Conservation (phyloP, 2,888 invertebrate species). For the Synergus umbraculus region DNA sequence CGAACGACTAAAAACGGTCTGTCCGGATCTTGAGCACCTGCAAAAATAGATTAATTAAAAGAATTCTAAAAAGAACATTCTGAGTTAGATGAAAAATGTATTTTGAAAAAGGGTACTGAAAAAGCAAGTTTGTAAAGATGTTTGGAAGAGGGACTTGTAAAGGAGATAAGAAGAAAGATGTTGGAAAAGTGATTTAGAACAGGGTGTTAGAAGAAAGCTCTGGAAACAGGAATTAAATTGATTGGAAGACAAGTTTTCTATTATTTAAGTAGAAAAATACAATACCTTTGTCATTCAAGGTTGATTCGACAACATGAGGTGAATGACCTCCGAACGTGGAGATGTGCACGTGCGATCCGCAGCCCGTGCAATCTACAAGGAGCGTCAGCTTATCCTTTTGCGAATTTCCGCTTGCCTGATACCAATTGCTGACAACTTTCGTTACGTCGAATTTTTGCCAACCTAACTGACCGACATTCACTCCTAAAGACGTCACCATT, state of each 20-base stretch:
- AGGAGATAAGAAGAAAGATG: background rate
- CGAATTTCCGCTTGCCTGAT: conserved; percentile 73
- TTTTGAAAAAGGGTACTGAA: background rate
- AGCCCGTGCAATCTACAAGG: conserved; percentile 91
- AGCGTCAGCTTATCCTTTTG: conserved; percentile 84
- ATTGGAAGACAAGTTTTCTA: background rate
- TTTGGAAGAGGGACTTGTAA: background rate
- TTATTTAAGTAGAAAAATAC: background rate
- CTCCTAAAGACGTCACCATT: conserved; percentile 74
- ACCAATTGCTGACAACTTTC: conserved; percentile 87
- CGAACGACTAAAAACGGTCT: conserved; percentile 91
- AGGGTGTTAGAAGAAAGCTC: background rate
- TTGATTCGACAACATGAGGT: conserved; percentile 73
- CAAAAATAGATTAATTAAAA: conserved; percentile 30
- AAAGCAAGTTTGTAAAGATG: too few species aligned
- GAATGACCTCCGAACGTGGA: conserved; percentile 76
- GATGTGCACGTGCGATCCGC: conserved; percentile 86
- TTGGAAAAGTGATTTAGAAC: background rate
- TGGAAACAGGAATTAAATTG: background rate
- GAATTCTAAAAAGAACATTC: background rate
- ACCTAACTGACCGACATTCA: conserved; percentile 84
- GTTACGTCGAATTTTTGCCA: conserved; percentile 94
- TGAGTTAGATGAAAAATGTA: background rate
- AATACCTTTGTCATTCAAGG: conserved; percentile 72
- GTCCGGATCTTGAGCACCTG: conserved; percentile 80